Evolutionary conservation across 2,888 invertebrate genomes (phyloP), one percentile per base, ranked within the genome.

Genomic region (Cyclophora albipunctata): DNA sequence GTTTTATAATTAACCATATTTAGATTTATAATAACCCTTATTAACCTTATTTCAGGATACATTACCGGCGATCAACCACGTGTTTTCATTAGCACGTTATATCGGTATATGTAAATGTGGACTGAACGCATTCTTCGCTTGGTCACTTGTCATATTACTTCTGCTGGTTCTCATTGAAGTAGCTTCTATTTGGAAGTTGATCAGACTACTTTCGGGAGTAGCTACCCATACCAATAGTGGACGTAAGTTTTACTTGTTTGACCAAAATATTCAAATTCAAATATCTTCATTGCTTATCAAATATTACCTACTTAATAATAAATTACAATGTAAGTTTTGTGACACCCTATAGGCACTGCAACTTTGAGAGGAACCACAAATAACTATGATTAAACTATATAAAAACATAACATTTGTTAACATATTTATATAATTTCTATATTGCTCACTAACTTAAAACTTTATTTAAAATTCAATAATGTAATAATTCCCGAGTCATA

Each of bases 81-180:
- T 84, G 0, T 75, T 84, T 33, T 58, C 57, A 0, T 50, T 62
- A 3, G 73, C 77, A 0, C 64, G 69, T 3, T 78, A 67, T 67
- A 76, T 82, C 33, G 84, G 83, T 0, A 66, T 84, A 4, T 71
- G 80, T 0, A 58, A 65, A 0, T 64, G 62, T 33, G 71, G 74
- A 2, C 55, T 65, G 4, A 71, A 55, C 3, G 2, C 64, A 0
- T 60, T 68, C 0, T 57, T 74, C 2, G 42, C 45, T 2, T 70
- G 73, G 65, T 68, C 70, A 2, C 2, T 69, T 0, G 34, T 69
- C 0, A 50, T 78, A 7, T 55, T 81, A 2, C 2, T 65, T 0
- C 59, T 74, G 61, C 50, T 83, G 5, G 20, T 66, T 0, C 52
- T 58, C 0, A 61, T 78, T 33, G 81, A 72, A 55, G 41, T 62